Base-by-base conservation (phyloP, 2,113 vertebrate genomes). In the Cyphomyrus discorhynchus region DNA sequence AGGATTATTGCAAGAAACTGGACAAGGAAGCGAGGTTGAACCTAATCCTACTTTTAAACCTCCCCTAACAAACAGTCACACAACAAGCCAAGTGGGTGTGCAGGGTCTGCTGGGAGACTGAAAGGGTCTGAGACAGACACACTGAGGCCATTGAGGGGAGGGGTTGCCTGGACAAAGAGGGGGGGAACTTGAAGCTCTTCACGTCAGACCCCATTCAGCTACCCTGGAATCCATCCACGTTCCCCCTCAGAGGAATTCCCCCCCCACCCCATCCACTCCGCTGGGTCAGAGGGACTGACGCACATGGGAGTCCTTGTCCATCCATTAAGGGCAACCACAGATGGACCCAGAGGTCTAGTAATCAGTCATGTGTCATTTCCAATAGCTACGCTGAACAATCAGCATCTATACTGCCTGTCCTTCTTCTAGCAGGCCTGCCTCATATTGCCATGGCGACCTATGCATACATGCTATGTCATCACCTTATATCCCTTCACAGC, bases 91-190 rank as follows among this genome's bases (percentile, higher is more conserved):
- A 45, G 83, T 50, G n/a, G 46, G 21, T 27, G 45, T n/a, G 21
- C 50, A 49, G 87, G 35, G 62, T n/a, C 24, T 70, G 27, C 62
- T 56, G 56, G 87, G 83, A 84, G 88, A 70, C 5, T 46, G 47
- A 85, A 52, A 10, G 53, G 56, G 88, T 21, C 74, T 9, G 45
- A 39, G 49, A 53, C 84, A 56, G 24, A 58, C 46, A 86, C 83
- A 87, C 89, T 86, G 89, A 53, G 24, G 10, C 50, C 52, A 56
- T 46, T 87, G 88, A 87, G 24, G 86, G 66, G 49, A 62, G 50
- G 77, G 45, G 42, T 77, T 15, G 56, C 49, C 39, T 53, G 86
- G 39, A 77, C 47, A 90, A 13, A 89, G 31, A 56, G 62, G 56
- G 24, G 1, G 70, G 17, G 35, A n/a, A n/a, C 39, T 83, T 85